Base-by-base conservation (phyloP, 92 coral and sea anemone genomes). In the Umimayanthus kanabou region DNA sequence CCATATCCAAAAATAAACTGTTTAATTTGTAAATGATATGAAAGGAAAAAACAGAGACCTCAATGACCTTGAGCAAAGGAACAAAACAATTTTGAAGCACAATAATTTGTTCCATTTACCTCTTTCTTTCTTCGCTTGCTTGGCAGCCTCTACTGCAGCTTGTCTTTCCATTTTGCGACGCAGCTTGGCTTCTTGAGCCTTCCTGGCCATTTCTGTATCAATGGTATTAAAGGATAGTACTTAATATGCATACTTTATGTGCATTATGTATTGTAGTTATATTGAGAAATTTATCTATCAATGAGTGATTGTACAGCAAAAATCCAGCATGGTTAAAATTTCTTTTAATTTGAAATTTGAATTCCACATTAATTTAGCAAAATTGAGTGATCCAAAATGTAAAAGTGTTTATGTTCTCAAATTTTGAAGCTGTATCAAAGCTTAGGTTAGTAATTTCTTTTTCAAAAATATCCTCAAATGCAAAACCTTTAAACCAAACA, bases 111-210 rank as follows among this genome's bases (percentile, higher is more conserved):
- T 25, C 73, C 80, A 73, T 33, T 33, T 33, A 94, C 96, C 96
- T 94, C 88, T 94, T 88, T 91, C 92, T 86, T 87, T 80, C 90
- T 94, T 94, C 72, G 93, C 92, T 65, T 88, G 88, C 86, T 90
- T 94, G 16, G 96, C 89, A n/a, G 93, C 96, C 76, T 94, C 95
- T 85, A 92, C 49, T 26, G 93, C 96, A 61, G 93, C 96, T 86
- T 92, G 95, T 74, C 96, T 91, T 83, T 94, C 92, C 26, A 93
- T 88, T 75, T 92, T 93, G 81, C 95, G 94, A 70, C 89, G 77
- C 77, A 92, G 86, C 73, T 94, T 94, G 72, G 95, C 92, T 79
- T 94, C 96, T 77, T 89, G 86, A 6, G 95, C 95, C 77, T 94
- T 94, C 88, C 93, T 90, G 42, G 91, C 89, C 94, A 92, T 94